phyloP scores from a whole-genome alignment of 1,140 invertebrate genomes.

The Drosophila sulfurigaster region DNA sequence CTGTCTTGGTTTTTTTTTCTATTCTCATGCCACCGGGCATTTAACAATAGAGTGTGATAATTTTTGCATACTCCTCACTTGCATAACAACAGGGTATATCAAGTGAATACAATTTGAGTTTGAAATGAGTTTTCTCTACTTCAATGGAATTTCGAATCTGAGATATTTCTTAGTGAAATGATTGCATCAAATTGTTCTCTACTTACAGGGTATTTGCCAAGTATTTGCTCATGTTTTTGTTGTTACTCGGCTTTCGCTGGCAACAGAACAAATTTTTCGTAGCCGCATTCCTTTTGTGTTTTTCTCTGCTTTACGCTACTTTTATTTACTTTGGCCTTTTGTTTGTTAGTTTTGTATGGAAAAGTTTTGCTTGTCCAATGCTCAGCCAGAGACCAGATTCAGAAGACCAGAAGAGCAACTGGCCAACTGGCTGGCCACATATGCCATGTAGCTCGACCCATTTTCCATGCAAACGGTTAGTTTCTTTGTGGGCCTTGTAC shows the following conservation, averaged over 20 bases:
- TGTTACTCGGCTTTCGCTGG: conserved; percentile 39
- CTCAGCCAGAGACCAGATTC: conserved; percentile 55
- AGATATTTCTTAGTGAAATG: background rate
- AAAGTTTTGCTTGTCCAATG: conserved; percentile 57
- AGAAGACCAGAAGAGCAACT: conserved; percentile 7
- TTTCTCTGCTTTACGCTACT: conserved; percentile 47
- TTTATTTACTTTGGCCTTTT: conserved; percentile 79
- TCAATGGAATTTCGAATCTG: background rate
- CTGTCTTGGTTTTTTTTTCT: background rate
- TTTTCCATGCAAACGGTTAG: conserved; percentile 3
- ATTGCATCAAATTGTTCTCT: background rate
- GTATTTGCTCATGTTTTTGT: conserved; percentile 15
- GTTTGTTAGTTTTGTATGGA: conserved; percentile 70
- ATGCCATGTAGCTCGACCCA: conserved; percentile 42
- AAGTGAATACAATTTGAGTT: background rate
- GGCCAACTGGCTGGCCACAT: conserved; percentile 57
- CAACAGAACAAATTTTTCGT: conserved; percentile 52
- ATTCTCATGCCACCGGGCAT: conserved; percentile 16
- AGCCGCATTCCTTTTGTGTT: conserved; percentile 46
- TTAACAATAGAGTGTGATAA: conserved; percentile 45
- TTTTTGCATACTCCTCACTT: conserved; percentile 29
- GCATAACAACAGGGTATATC: background rate
- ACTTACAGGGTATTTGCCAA: conserved; percentile 17
- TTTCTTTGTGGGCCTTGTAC: background rate
- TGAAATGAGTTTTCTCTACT: no score